Percentiles rank a stretch among this genome's conserved stretches.
Conservation (phyloP, 2,797 vertebrate species). For the Galagoides demidoff region DNA sequence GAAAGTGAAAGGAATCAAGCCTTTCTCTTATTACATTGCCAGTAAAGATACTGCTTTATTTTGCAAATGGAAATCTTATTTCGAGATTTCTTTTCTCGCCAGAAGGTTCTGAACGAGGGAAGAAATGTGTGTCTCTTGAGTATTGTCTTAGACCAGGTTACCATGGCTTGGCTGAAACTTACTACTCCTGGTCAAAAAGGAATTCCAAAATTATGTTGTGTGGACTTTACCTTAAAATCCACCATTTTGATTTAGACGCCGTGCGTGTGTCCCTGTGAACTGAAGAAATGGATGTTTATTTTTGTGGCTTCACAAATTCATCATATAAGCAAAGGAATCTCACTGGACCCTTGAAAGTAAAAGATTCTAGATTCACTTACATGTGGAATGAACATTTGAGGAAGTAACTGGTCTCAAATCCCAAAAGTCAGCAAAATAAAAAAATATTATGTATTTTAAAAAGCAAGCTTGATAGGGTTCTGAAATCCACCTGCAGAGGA, state of each 20-base stretch:
- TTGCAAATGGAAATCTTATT: constrained; percentile 22
- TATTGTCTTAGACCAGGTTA: constrained; percentile 27
- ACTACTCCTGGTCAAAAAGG: constrained; percentile 27
- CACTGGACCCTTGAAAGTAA: constrained; percentile 72
- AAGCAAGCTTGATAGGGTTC: constrained; percentile 45
- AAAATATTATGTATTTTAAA: constrained; percentile 46
- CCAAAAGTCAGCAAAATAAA: constrained; percentile 76
- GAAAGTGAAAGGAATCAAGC: neutral
- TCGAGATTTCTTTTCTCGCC: neutral
- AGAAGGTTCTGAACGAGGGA: neutral
- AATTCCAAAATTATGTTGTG: constrained; percentile 52
- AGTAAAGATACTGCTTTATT: neutral
- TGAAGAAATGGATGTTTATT: constrained; percentile 68
- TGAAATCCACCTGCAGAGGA: constrained; percentile 76
- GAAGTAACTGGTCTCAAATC: constrained; percentile 82
- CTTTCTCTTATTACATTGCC: neutral
- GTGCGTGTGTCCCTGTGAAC: constrained; percentile 51
- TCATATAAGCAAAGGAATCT: constrained; percentile 76
- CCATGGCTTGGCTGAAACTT: constrained; percentile 39
- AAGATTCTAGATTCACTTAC: constrained; percentile 82
- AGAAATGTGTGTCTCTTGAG: neutral
- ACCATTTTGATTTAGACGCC: constrained; percentile 71
- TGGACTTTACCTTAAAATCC: constrained; percentile 39
- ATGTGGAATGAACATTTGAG: constrained; percentile 79
- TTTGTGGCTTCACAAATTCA: constrained; percentile 76